Percentiles rank a stretch among this genome's conserved stretches.
These are phyloP conservation scores for Drosophila aldrichi DNA, from an alignment of 2,888 invertebrate genomes.

Conservation along the genomic window DNA sequence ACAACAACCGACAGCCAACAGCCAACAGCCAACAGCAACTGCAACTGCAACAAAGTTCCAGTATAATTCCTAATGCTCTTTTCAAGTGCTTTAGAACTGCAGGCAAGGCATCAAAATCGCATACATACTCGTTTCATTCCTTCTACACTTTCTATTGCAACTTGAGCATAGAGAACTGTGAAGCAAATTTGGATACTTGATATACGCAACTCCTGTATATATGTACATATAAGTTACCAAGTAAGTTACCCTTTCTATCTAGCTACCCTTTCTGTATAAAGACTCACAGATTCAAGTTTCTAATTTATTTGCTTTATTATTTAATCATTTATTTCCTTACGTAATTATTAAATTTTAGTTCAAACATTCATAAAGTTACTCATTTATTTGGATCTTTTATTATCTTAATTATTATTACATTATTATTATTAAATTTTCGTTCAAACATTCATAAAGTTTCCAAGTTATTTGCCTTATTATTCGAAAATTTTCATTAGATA, in stretches of 20 bases:
- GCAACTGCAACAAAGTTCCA: constrained; percentile 16
- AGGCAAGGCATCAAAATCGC: neutral
- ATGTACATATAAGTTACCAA: too few species aligned
- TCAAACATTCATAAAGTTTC: too few species aligned
- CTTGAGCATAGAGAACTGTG: neutral
- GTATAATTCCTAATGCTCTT: constrained; percentile 40
- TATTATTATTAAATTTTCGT: too few species aligned
- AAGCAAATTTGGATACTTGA: neutral
- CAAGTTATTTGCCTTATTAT: neutral
- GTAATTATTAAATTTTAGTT: too few species aligned
- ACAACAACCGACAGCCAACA: too few species aligned
- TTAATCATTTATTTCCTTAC: too few species aligned
- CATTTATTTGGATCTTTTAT: too few species aligned
- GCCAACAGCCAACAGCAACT: neutral
- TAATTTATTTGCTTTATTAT: constrained; percentile 3
- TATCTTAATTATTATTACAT: too few species aligned
- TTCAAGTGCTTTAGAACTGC: constrained; percentile 31
- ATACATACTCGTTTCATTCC: neutral
- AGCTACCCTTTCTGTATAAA: neutral
- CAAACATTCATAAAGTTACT: too few species aligned
- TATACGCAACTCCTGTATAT: too few species aligned
- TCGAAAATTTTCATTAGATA: too few species aligned
- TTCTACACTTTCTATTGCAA: neutral
- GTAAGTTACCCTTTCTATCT: neutral
- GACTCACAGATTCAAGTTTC: neutral